Conservation (phyloP, 2,888 invertebrate genomes). For the Microchrysa polita region DNA sequence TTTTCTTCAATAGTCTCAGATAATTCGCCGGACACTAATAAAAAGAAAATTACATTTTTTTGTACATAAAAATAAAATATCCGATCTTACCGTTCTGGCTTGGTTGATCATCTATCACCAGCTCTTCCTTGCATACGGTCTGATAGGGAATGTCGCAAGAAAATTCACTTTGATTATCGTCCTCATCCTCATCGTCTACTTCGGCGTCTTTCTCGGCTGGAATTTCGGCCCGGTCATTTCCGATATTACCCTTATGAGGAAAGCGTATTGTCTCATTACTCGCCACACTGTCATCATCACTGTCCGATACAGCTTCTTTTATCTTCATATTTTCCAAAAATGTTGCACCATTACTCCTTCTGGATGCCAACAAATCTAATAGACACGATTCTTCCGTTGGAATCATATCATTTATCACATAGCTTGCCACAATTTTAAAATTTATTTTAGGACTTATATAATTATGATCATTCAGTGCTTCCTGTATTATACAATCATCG, state of each 20-base stretch:
- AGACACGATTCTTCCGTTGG: conserved; percentile 1
- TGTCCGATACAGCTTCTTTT: neutral
- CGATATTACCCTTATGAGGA: neutral
- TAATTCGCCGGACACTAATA: neutral
- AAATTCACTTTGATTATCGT: neutral
- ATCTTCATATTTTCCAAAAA: neutral
- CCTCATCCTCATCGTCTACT: neutral
- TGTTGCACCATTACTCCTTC: neutral
- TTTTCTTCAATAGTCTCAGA: neutral
- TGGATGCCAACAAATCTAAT: conserved; percentile 2
- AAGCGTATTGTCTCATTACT: neutral
- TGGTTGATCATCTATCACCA: neutral
- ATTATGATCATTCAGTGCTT: conserved; percentile 31
- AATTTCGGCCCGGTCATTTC: too few relatives aligned
- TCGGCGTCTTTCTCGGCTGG: too few relatives aligned
- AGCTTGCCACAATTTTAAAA: neutral
- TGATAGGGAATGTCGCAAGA: neutral
- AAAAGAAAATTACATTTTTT: neutral
- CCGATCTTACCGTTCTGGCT: too few relatives aligned
- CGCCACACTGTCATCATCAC: conserved; percentile 16
- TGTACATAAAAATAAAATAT: neutral
- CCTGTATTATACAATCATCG: neutral
- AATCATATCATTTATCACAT: conserved; percentile 5
- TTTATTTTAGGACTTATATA: conserved; percentile 17
- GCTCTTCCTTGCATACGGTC: conserved; percentile 7